Percentiles rank a stretch among this genome's conserved stretches.
Conservation (phyloP, 2,888 invertebrate species). For the Endomychus coccineus region DNA sequence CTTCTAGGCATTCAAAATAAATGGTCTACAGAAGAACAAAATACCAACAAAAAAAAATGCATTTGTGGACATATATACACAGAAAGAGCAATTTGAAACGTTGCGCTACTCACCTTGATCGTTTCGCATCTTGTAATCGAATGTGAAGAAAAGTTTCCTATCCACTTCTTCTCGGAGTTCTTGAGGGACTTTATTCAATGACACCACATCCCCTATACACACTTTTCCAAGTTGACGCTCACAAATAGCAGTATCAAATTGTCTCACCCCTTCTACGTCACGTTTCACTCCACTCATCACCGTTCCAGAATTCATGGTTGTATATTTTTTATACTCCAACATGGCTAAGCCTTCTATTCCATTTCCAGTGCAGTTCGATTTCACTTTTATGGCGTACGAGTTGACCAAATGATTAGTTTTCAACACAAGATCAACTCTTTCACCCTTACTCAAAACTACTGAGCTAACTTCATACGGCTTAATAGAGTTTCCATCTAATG, state of each 20-base stretch:
- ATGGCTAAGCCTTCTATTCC: constrained; percentile 49
- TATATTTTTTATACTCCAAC: constrained; percentile 43
- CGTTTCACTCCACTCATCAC: constrained; percentile 11
- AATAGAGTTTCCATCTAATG: constrained; percentile 63
- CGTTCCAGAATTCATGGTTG: constrained; percentile 17
- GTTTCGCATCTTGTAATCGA: constrained; percentile 50
- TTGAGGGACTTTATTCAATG: constrained; percentile 48
- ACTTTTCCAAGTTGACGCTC: constrained; percentile 35
- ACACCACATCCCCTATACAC: constrained; percentile 54
- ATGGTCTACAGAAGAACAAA: no score
- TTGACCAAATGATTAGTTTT: constrained; percentile 52
- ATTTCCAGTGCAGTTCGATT: constrained; percentile 47
- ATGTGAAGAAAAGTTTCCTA: constrained; percentile 58
- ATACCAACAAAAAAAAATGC: no score
- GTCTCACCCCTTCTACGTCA: constrained; percentile 14
- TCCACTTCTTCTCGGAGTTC: constrained; percentile 47
- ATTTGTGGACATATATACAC: no score
- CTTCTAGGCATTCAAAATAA: no score
- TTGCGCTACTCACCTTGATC: no score
- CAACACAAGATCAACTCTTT: constrained; percentile 68
- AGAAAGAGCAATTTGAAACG: no score
- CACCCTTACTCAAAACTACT: constrained; percentile 59
- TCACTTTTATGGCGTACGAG: constrained; percentile 56
- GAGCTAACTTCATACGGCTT: constrained; percentile 51
- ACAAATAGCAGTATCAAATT: constrained; percentile 16